A percentile compares a stretch with the other conserved stretches of the same genome.
Evolutionary conservation across 2,797 vertebrate species (phyloP).

Genomic region (Cryptoblepharus egeriae): DNA sequence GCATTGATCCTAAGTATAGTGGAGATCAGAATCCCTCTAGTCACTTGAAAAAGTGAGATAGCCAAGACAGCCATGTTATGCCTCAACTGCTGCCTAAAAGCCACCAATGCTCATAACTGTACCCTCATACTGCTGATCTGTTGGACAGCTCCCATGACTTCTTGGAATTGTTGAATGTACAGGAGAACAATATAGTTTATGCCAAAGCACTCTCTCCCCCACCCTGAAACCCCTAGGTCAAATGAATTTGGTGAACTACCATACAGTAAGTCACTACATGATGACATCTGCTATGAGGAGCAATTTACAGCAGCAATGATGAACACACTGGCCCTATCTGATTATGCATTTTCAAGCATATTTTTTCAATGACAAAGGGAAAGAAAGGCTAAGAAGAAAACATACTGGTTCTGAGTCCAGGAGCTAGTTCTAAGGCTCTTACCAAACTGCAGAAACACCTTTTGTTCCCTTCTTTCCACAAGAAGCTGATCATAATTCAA

Average conservation of each 20-base stretch:
- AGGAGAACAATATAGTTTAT: no score
- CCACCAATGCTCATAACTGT: background rate
- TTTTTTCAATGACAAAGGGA: background rate
- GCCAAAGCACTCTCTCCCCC: background rate
- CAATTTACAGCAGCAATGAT: background rate
- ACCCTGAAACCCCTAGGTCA: no score
- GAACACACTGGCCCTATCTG: background rate
- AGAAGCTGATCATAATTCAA: slow-evolving; percentile 90
- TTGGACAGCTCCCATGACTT: background rate
- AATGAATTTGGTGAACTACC: background rate
- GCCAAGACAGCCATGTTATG: background rate
- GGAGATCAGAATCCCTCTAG: no score
- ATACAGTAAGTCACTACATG: background rate
- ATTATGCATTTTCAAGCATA: background rate
- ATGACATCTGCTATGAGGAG: background rate
- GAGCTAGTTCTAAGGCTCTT: slow-evolving; percentile 70
- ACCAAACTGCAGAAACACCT: slow-evolving; percentile 94
- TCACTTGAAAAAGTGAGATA: no score
- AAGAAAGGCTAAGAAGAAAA: background rate
- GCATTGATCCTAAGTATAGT: no score
- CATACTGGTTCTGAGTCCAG: background rate
- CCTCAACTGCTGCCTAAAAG: background rate
- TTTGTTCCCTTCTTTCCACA: slow-evolving; percentile 85
- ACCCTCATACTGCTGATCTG: no score
- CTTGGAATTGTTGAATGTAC: background rate